Base-by-base conservation (phyloP, 2,888 invertebrate species). In the Hofmannophila pseudospretella region DNA sequence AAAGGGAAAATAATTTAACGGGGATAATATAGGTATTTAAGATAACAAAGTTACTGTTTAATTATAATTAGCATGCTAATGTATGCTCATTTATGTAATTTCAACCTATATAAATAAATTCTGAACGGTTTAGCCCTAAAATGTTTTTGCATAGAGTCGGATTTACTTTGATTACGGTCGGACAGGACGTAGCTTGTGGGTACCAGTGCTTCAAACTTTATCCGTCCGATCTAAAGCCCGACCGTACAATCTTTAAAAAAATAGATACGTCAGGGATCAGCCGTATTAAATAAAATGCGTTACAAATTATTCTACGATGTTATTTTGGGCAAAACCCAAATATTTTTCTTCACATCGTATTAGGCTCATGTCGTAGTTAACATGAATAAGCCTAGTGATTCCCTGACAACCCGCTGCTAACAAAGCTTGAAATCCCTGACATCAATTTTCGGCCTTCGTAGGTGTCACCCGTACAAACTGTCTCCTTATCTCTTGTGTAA, bases 141-240 rank as follows among this genome's bases (percentile, higher is more conserved):
- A 32, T 28, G 32, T 36, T 49, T 53, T 49, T 44, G 54, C 49
- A 42, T 46, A 41, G 45, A 36, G 39, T 43, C 42, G 44, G 51
- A 51, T 57, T 57, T 52, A 34, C 33, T 43, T 47, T 71, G 66
- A 70, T 66, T 61, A 51, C 61, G 68, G 66, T 70, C 55, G 44
- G 67, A 67, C 71, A 64, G 54, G 48, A 50, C 36, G 39, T 42
- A 48, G 58, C 54, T 65, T 58, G 41, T 51, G 46, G 7, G 30
- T 16, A 30, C 10, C 8, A 13, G 16, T 36, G 30, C 23, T 38
- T 49, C 46, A 44, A 47, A 42, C 39, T 42, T 45, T 54, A 48
- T 47, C 42, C 46, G 43, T 51, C 49, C 42, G 50, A 47, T 51
- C 54, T 51, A 35, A 44, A 34, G n/a, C 23, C n/a, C 14, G 20